These are phyloP conservation scores for Drosophila ohnishii DNA, from an alignment of 1,140 invertebrate genomes.

Conservation along the genomic window DNA sequence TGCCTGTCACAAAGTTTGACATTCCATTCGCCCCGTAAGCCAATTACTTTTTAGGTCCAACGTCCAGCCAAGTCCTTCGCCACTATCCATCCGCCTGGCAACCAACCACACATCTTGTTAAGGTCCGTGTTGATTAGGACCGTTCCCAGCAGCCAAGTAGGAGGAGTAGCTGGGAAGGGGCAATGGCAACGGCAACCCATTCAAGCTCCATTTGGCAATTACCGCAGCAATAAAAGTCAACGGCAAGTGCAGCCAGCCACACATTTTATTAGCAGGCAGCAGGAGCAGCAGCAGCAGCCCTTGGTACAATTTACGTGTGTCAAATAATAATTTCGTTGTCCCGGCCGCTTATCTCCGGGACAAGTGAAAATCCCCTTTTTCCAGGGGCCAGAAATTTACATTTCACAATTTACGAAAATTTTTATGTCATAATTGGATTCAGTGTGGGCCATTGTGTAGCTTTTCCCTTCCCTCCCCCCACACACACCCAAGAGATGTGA, in stretches of 20 bases:
- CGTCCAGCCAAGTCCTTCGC: constrained; percentile 3
- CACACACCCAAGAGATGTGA: constrained; percentile 52
- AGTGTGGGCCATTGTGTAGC: constrained; percentile 40
- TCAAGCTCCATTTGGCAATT: constrained; percentile 81
- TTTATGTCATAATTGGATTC: constrained; percentile 82
- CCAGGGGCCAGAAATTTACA: constrained; percentile 68
- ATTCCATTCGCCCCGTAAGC: constrained; percentile 71
- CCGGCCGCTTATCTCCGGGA: constrained; percentile 51
- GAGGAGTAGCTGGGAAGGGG: not conserved
- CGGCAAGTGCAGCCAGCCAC: constrained; percentile 58
- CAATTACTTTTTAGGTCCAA: constrained; percentile 66
- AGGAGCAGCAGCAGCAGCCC: constrained; percentile 15
- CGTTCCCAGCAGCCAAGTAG: not conserved
- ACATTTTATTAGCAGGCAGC: constrained; percentile 51
- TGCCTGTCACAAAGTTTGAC: constrained; percentile 57
- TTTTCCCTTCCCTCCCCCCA: not conserved
- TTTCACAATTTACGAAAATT: constrained; percentile 81
- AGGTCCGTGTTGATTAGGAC: constrained; percentile 55
- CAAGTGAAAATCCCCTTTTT: constrained; percentile 55
- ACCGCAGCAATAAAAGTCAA: constrained; percentile 81
- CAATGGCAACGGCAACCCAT: constrained; percentile 39
- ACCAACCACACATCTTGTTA: constrained; percentile 56
- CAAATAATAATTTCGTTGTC: constrained; percentile 78
- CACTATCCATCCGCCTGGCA: constrained; percentile 22
- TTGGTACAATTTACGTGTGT: constrained; percentile 73